A percentile compares a stretch with the other conserved stretches of the same genome.
Evolutionary conservation across 2,113 vertebrate species (phyloP).

Genomic region (Lota lota): DNA sequence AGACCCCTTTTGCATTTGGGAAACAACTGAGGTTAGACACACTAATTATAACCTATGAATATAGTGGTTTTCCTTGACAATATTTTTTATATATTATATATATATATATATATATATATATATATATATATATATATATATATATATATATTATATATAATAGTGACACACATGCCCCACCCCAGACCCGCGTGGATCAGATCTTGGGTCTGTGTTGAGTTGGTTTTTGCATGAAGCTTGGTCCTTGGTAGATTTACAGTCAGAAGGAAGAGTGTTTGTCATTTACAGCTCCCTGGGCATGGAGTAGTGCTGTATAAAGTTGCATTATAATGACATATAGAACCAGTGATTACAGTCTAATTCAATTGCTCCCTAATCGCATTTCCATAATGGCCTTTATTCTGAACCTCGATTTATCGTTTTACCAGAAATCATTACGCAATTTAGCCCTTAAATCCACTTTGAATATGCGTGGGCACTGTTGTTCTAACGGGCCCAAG

Average conservation of each 20-base stretch:
- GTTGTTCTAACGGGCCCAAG: slow-evolving; percentile 34
- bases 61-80: slow-evolving; percentile 3
- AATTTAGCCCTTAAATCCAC: slow-evolving; percentile 75
- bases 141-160: too few species aligned
- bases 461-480: slow-evolving; percentile 63
- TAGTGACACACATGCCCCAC: too few species aligned
- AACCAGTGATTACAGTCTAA: slow-evolving; percentile 75
- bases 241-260: slow-evolving; percentile 60
- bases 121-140: too few species aligned
- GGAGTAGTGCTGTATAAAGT: slow-evolving; percentile 72
- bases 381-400: slow-evolving; percentile 79
- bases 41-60: not conserved
- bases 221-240: slow-evolving; percentile 35
- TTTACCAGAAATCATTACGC: slow-evolving; percentile 77
- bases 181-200: too few species aligned
- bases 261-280: slow-evolving; percentile 69
- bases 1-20: too few species aligned
- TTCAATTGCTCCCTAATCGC: slow-evolving; percentile 76
- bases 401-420: slow-evolving; percentile 75
- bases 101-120: too few species aligned
- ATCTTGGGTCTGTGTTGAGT: slow-evolving; percentile 15
- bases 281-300: slow-evolving; percentile 64
- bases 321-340: slow-evolving; percentile 78
- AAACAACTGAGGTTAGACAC: not conserved
- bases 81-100: not conserved